These are phyloP conservation scores for Spatula clypeata DNA, from an alignment of 2,797 vertebrate species.

Conservation along the genomic window DNA sequence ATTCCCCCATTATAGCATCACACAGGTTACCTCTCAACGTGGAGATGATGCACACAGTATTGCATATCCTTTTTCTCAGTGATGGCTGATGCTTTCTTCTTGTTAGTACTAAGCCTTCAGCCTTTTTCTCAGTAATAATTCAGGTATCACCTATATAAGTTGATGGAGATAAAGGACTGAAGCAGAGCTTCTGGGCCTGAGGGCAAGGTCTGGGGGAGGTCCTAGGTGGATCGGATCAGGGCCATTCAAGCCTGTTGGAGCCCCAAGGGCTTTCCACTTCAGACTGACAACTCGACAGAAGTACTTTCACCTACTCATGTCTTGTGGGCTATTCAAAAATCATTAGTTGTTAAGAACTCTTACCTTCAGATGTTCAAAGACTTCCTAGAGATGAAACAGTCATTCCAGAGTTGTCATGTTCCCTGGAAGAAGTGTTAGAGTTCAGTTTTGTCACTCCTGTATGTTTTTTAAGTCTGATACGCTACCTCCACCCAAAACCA, in stretches of 20 bases:
- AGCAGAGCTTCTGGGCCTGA: not conserved
- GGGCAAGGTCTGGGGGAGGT: not conserved
- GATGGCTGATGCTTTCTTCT: not conserved
- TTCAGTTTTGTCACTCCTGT: not conserved
- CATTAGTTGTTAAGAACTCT: not conserved
- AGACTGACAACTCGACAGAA: not conserved
- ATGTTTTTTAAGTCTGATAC: conserved; percentile 9
- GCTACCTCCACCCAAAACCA: not conserved
- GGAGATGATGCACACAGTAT: not conserved
- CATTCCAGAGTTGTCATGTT: not conserved
- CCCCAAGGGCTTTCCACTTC: not conserved
- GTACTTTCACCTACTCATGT: not conserved
- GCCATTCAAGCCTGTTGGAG: not conserved
- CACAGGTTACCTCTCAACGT: not conserved
- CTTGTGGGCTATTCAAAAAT: not conserved
- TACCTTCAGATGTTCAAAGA: not conserved
- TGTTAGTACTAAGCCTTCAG: not conserved
- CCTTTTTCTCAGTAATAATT: not conserved
- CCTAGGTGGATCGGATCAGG: not conserved
- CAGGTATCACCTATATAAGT: not conserved
- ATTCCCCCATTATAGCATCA: not conserved
- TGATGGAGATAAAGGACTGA: not conserved
- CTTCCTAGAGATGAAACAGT: not conserved
- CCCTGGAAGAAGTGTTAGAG: not conserved
- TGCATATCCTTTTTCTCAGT: not conserved